These are phyloP conservation scores for Sus scrofa DNA, from an alignment of 2,113 vertebrate genomes.

Conservation along the genomic window DNA sequence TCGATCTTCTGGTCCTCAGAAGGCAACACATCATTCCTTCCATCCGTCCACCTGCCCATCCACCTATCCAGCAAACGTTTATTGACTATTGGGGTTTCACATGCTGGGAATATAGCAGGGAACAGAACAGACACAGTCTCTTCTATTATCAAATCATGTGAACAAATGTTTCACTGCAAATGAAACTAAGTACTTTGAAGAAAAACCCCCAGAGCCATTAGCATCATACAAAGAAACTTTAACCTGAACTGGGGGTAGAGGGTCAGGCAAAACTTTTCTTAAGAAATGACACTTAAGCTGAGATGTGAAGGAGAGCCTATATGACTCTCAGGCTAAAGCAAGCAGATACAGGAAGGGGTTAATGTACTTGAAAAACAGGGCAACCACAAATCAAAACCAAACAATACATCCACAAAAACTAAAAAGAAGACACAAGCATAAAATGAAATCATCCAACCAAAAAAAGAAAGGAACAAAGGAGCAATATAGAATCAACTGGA, in stretches of 20 bases:
- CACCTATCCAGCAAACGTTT: not conserved
- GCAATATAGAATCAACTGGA: no score
- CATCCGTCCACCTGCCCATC: not conserved
- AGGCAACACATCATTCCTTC: not conserved
- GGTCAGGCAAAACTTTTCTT: not conserved
- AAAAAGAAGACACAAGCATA: no score
- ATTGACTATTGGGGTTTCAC: not conserved
- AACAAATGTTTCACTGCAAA: slow-evolving; percentile 26
- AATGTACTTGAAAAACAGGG: no score
- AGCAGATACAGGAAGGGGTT: no score
- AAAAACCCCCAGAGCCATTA: not conserved
- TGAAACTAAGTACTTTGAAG: not conserved
- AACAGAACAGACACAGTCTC: not conserved
- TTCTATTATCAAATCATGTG: not conserved
- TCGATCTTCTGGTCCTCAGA: not conserved
- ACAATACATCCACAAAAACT: no score
- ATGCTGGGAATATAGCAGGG: not conserved
- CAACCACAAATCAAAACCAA: no score
- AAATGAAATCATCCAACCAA: no score
- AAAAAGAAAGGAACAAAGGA: no score
- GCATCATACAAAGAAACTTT: slow-evolving; percentile 23
- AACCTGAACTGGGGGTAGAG: not conserved
- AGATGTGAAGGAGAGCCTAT: not conserved
- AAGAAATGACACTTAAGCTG: not conserved
- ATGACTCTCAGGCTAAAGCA: no score